These are phyloP conservation scores for Salvator merianae DNA, from an alignment of 2,113 vertebrate species.

Conservation along the genomic window DNA sequence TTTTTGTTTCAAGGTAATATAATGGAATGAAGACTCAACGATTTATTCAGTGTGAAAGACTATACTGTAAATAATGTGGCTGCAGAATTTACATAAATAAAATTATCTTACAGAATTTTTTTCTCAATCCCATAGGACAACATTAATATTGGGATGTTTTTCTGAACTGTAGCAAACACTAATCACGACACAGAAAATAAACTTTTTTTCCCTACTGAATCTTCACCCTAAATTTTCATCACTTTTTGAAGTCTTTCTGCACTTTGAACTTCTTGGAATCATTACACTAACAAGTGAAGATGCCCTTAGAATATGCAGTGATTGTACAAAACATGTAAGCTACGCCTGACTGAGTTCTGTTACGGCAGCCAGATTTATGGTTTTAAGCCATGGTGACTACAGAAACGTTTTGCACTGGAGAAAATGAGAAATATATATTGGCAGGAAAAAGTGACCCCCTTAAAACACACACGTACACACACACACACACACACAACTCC, in stretches of 20 bases:
- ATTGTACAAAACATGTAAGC: too few species aligned
- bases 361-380: neutral
- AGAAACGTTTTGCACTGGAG: too few species aligned
- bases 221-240: neutral
- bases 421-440: too few species aligned
- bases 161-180: neutral
- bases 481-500: too few species aligned
- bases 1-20: too few species aligned
- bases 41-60: too few species aligned
- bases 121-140: neutral
- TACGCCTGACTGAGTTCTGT: neutral
- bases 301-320: neutral
- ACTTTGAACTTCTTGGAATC: neutral
- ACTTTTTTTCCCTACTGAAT: neutral
- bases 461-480: too few species aligned
- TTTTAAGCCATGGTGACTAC: neutral
- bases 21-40: too few species aligned
- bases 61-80: too few species aligned
- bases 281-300: neutral
- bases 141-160: neutral
- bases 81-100: too few species aligned
- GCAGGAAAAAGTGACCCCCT: too few species aligned
- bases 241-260: neutral
- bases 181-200: neutral
- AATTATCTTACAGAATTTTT: too few species aligned